Evolutionary conservation across 1,140 invertebrate species (phyloP).

Genomic region (Ooceraea biroi): DNA sequence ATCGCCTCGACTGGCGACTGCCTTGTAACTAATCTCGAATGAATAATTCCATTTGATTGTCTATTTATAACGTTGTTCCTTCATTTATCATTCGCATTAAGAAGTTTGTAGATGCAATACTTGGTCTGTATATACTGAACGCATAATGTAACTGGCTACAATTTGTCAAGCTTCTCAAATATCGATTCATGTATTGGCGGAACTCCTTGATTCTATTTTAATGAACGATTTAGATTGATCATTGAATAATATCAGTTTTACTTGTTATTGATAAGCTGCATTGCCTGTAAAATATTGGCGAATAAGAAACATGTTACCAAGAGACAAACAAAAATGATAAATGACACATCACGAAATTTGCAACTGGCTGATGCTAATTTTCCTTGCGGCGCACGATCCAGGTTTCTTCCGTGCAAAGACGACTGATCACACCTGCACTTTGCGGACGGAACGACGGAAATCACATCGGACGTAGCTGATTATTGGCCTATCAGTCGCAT

Average conservation of each 20-base stretch:
- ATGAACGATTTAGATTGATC: not conserved
- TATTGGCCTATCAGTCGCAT: constrained; percentile 17
- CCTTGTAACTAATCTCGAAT: not conserved
- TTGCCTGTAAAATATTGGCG: not conserved
- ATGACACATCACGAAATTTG: too few species aligned
- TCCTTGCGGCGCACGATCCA: not conserved
- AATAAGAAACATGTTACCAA: constrained; percentile 11
- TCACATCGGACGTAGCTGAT: constrained; percentile 30
- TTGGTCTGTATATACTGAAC: not conserved
- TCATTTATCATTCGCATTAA: too few species aligned
- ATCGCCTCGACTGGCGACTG: not conserved
- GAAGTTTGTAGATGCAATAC: not conserved
- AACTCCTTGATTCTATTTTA: constrained; percentile 6
- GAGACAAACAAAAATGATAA: constrained; percentile 5
- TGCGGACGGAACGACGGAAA: not conserved
- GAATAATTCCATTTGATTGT: too few species aligned
- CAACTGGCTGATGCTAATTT: not conserved
- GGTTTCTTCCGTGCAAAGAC: constrained; percentile 2
- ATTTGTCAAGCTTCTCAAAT: constrained; percentile 30
- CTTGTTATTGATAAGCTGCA: not conserved
- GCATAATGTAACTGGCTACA: not conserved
- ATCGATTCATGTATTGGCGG: constrained; percentile 8
- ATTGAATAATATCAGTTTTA: not conserved
- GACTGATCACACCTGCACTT: not conserved
- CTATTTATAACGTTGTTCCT: too few species aligned